Conservation (phyloP, 1,140 invertebrate genomes). For the Delia radicum region DNA sequence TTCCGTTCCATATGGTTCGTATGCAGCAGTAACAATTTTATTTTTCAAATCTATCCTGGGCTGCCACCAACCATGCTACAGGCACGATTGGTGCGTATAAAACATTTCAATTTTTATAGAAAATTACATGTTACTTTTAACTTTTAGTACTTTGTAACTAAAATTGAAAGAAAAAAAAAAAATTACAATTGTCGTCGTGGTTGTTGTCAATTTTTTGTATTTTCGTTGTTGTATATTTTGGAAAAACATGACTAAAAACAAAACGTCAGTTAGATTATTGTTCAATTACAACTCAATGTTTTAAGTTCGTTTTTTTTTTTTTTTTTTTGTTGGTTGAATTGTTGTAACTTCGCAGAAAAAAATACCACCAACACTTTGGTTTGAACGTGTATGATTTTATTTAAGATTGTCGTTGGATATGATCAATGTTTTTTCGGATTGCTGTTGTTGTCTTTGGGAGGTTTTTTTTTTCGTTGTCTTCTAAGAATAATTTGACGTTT, state of each 20-base stretch:
- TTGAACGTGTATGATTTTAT: neutral
- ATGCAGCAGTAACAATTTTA: too few species aligned
- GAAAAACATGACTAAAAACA: conserved; percentile 3
- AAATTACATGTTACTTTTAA: neutral
- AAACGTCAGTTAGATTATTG: conserved; percentile 19
- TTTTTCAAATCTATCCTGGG: too few species aligned
- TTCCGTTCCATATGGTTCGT: neutral
- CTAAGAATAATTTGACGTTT: conserved; percentile 19
- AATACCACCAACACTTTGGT: conserved; percentile 1
- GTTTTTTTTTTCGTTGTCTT: neutral
- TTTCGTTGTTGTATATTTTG: too few species aligned
- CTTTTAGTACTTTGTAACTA: neutral
- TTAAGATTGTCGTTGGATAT: neutral
- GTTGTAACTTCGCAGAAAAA: neutral
- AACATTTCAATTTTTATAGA: neutral
- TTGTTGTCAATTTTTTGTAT: neutral
- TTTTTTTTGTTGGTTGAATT: too few species aligned
- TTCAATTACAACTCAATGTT: conserved; percentile 24
- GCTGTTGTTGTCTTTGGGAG: neutral
- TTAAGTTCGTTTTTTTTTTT: neutral
- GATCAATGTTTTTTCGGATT: neutral
- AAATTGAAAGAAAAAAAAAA: too few species aligned
- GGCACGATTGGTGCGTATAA: neutral
- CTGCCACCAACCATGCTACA: too few species aligned
- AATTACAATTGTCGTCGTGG: neutral